phyloP scores from a whole-genome alignment of 2,113 vertebrate genomes.

The Parus major region DNA sequence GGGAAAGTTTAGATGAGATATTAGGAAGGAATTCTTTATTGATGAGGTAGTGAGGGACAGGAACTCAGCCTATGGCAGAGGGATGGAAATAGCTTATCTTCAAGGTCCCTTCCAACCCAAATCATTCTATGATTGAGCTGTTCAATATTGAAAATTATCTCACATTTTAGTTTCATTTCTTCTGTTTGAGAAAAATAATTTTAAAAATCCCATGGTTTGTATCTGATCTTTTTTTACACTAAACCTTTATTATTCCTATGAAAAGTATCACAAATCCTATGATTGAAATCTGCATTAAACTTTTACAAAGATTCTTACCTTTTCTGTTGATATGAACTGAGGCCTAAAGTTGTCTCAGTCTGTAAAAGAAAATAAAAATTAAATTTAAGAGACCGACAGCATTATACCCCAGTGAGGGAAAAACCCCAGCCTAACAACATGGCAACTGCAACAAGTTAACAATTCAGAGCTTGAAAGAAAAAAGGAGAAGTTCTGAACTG shows the following conservation, averaged over 20 bases:
- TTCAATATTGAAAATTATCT: background rate
- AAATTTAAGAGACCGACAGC: background rate
- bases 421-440: background rate
- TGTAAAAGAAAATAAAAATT: constrained; percentile 60
- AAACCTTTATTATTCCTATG: background rate
- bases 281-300: background rate
- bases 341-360: constrained; percentile 80
- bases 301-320: constrained; percentile 68
- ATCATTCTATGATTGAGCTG: background rate
- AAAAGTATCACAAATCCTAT: background rate
- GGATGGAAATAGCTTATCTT: background rate
- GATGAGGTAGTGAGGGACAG: background rate
- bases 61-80: background rate
- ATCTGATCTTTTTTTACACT: background rate
- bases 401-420: background rate
- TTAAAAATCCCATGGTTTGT: background rate
- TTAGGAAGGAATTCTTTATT: background rate
- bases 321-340: constrained; percentile 84
- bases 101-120: background rate
- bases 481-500: background rate
- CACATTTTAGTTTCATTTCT: background rate
- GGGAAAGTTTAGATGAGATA: background rate
- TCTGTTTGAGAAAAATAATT: background rate
- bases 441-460: background rate
- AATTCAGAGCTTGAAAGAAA: background rate